Evolutionary conservation across 2,113 vertebrate species (phyloP), one percentile per base, ranked within the genome.

Genomic region (Lepisosteus osseus): DNA sequence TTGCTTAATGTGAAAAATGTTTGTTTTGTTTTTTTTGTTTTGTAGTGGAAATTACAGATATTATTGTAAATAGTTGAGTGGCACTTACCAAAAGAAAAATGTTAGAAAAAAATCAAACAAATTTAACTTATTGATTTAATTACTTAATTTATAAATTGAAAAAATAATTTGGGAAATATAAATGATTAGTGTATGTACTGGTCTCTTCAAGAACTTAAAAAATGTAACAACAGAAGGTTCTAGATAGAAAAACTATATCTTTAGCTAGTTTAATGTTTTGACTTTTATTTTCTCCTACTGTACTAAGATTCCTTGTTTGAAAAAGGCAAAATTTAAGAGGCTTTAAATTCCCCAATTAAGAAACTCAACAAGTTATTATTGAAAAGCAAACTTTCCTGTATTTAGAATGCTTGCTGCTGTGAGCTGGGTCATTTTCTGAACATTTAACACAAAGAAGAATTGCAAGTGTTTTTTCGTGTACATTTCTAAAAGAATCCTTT

Each of bases 51-150:
- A 85, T 90, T 93, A 87, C 92, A 94, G 94, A 94, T 96, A 95
- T 96, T 95, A 94, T 96, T 96, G 90, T 96, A 95, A 94, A 96
- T 96, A 96, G 93, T 96, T 95, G 93, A 89, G 89, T 90, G 89
- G 89, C 92, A 92, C 88, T 94, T 92, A 90, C 92, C 94, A 92
- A 93, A 93, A 91, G 83, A 86, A 77, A 88, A 86, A 78, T 63
- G 61, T 75, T 78, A 79, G 59, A 75, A 64, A 70, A 64, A 80
- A 74, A 72, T 68, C 67, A 72, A 69, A 79, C 67, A 71, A 74
- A 79, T 83, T 88, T 95, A 95, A 95, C 95, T 94, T 95, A 95
- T 95, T 95, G 91, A 94, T 93, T 92, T 92, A 92, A 93, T 93
- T 91, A 94, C 93, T 92, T 92, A 95, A 95, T 95, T 95, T 95